Evolutionary conservation across 1,140 invertebrate species (phyloP), one percentile per base, ranked within the genome.

Genomic region (Diachasmimorpha longicaudata): DNA sequence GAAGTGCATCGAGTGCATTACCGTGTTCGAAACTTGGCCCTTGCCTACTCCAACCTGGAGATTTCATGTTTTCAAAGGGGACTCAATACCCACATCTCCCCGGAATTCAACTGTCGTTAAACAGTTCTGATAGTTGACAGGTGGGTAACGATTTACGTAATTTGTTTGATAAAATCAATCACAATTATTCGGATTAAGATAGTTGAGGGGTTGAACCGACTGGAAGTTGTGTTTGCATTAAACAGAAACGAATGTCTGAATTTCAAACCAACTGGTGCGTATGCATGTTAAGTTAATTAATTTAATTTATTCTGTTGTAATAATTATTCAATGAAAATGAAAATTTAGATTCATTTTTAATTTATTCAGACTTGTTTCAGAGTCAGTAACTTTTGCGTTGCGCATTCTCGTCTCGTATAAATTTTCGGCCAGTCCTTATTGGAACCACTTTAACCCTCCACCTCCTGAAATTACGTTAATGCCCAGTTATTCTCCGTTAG

Each of bases 91-190:
- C 42, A 37, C 66, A 13, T 52, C 36, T 25, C 66, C 66, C 55
- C 71, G 4, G 19, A 39, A 19, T 36, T 21, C 31, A 31, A 31
- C 71, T 66, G 23, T 13, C 55, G 16, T 58, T 31, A 10, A 52
- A 25, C 52, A 36, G 25, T 48, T 71, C 69, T 48, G 23, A 80
- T 82, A 84, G 83, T 82, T 84, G 82, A 83, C 83, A 83, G 84
- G 23, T 63, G 58, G 10, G 9, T 63, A 44, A 36, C 11, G 39
- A 52, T 21, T 71, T 42, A 42, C 13, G 39, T 42, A 42, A 42
- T 42, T 42, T 42, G 39, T 42, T 42, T 42, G 39, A 42, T 42
- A 9, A 9, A 10, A 42, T 42, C 9, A 42, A 42, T 42, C 1
- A 9, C 1, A 42, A 42, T 31, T 31, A 31, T 31, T 31, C 31